Percentiles rank a stretch among this genome's conserved stretches.
Evolutionary conservation across 2,113 vertebrate genomes (phyloP).

Genomic region (Hylia prasina): DNA sequence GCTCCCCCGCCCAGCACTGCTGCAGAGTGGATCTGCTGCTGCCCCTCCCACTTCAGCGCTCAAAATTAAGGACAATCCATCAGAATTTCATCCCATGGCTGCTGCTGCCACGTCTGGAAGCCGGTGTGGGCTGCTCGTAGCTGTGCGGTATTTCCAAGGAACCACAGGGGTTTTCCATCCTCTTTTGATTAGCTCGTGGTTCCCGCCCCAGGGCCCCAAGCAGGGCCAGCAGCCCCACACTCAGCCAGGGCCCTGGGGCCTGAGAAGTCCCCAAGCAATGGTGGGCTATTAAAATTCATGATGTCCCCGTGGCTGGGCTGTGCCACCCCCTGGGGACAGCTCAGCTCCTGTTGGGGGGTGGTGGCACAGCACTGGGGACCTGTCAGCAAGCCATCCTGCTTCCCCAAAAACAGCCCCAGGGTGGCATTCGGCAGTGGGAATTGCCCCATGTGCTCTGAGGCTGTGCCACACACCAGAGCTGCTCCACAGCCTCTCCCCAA

Average conservation of each 20-base stretch:
- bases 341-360: background rate
- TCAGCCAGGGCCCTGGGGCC: background rate
- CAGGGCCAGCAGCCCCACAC: background rate
- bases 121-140: background rate
- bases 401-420: background rate
- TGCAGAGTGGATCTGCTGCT: background rate
- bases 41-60: accelerated
- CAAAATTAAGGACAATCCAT: background rate
- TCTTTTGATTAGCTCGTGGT: background rate
- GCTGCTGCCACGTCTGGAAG: background rate
- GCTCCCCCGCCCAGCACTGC: accelerated
- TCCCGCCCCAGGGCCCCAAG: background rate
- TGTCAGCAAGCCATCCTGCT: accelerated
- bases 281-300: accelerated
- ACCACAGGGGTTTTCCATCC: slow-evolving; percentile 12
- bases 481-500: background rate
- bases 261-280: background rate
- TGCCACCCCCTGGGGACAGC: background rate
- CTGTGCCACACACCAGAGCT: background rate
- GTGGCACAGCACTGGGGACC: background rate
- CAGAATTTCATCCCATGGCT: background rate
- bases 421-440: background rate
- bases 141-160: background rate
- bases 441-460: accelerated
- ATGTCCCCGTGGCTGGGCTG: accelerated